These are phyloP conservation scores for Venustaconcha ellipsiformis DNA, from an alignment of 1,140 invertebrate species.

Conservation along the genomic window DNA sequence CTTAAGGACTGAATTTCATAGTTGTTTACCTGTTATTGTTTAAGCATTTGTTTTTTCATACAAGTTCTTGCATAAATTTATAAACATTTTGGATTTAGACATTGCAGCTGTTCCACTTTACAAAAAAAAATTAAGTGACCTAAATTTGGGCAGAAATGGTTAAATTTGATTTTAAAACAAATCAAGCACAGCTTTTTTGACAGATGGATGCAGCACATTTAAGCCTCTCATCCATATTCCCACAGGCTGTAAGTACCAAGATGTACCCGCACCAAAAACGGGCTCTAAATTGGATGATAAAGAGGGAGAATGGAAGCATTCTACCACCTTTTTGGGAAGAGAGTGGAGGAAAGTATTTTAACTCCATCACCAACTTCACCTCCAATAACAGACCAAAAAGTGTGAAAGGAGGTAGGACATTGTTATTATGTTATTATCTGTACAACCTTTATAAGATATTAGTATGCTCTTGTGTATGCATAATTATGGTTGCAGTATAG, in stretches of 20 bases:
- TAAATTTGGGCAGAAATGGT: too few species aligned
- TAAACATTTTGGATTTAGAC: too few species aligned
- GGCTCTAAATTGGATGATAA: conserved; percentile 86
- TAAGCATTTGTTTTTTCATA: too few species aligned
- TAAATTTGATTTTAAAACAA: background rate
- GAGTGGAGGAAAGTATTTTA: conserved; percentile 20
- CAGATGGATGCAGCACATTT: background rate
- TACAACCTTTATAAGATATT: too few species aligned
- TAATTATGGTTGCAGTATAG: too few species aligned
- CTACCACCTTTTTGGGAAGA: conserved; percentile 46
- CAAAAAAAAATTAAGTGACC: too few species aligned
- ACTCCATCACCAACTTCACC: conserved; percentile 24
- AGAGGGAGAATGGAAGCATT: conserved; percentile 76
- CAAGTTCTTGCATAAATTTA: too few species aligned
- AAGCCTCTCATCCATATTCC: background rate
- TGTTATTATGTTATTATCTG: too few species aligned
- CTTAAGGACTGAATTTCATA: too few species aligned
- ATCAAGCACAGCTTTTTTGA: background rate
- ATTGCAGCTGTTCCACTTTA: too few species aligned
- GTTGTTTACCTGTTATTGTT: too few species aligned
- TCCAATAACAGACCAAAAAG: conserved; percentile 18
- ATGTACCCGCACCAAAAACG: conserved; percentile 88
- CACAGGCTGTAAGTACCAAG: conserved; percentile 39
- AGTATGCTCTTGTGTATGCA: too few species aligned
- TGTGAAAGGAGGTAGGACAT: conserved; percentile 32